Base-by-base conservation (phyloP, 2,797 vertebrate genomes). In the Lacerta agilis region DNA sequence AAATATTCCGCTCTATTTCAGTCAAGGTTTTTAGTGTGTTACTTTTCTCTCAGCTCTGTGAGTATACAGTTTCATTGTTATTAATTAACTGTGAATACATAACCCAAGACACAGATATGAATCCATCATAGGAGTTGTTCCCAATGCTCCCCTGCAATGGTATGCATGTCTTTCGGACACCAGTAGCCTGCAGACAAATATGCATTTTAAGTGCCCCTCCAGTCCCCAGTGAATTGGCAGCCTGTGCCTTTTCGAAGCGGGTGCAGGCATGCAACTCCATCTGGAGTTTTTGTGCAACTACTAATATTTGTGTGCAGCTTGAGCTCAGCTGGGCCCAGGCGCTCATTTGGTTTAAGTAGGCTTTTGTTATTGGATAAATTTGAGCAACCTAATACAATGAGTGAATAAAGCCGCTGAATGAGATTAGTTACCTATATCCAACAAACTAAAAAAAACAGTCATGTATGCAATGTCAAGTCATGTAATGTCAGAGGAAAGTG, bases 401-500 rank as follows among this genome's bases (percentile, higher is more conserved):
- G n/a, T 33, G 38, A 67, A 75, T 25, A 80, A 75, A 80, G 49
- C 45, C 27, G 36, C 43, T 38, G 41, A 64, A 82, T 15, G 77
- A 45, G n/a, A 33, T 73, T 73, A 79, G 73, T 75, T 82, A 33
- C 67, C 36, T 64, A 15, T 82, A 45, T 75, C 69, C 49, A 55
- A 55, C 13, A 55, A 45, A 87, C 8, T 49, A n/a, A n/a, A 36
- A 41, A 61, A 81, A 73, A 33, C 9, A 29, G 11, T 27, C 17
- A 27, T 27, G 61, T 61, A 25, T 73, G 71, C 11, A 77, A 67
- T 82, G 61, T 77, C 69, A 75, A 81, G 25, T 80, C 72, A 45
- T n/a, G 17, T 85, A 75, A 85, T 38, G 38, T 81, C 83, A 82
- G 11, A 89, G 25, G 13, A 79, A 88, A 64, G 6, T 43, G 36